These are phyloP conservation scores for Gobio occitaniae DNA, from an alignment of 2,797 vertebrate genomes.

Conservation along the genomic window DNA sequence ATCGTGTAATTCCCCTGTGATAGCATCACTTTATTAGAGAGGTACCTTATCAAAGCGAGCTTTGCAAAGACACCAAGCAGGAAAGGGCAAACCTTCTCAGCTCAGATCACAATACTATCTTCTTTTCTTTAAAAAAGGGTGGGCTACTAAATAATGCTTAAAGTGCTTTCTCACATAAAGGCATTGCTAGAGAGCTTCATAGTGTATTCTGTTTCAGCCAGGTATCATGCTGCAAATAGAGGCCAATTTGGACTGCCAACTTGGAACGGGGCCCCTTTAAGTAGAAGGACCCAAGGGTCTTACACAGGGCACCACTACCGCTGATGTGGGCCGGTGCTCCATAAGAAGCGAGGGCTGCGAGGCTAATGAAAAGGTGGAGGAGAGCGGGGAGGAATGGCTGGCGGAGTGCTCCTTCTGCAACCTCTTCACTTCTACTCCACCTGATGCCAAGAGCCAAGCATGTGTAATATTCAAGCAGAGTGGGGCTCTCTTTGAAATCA, in stretches of 20 bases:
- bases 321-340: conserved; percentile 35
- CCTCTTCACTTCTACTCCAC: conserved; percentile 49
- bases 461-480: conserved; percentile 23
- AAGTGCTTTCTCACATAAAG: conserved; percentile 46
- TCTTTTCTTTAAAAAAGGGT: conserved; percentile 23
- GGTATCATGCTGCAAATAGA: conserved; percentile 55
- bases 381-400: conserved; percentile 34
- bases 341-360: conserved; percentile 37
- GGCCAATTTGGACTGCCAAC: conserved; percentile 59
- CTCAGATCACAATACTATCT: conserved; percentile 49
- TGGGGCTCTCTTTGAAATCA: conserved; percentile 27
- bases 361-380: conserved; percentile 60
- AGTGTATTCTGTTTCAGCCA: conserved; percentile 59
- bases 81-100: conserved; percentile 5
- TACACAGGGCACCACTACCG: conserved; percentile 26
- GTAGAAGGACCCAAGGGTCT: conserved; percentile 43
- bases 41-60: conserved; percentile 51
- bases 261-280: conserved; percentile 48
- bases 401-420: conserved; percentile 45
- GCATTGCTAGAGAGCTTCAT: conserved; percentile 38
- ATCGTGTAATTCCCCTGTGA: conserved; percentile 52
- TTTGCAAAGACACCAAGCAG: conserved; percentile 38
- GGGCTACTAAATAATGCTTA: conserved; percentile 43
- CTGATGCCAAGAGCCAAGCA: conserved; percentile 49
- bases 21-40: conserved; percentile 53